These are phyloP conservation scores for Drosophila hydei DNA, from an alignment of 1,140 invertebrate species.

Conservation along the genomic window DNA sequence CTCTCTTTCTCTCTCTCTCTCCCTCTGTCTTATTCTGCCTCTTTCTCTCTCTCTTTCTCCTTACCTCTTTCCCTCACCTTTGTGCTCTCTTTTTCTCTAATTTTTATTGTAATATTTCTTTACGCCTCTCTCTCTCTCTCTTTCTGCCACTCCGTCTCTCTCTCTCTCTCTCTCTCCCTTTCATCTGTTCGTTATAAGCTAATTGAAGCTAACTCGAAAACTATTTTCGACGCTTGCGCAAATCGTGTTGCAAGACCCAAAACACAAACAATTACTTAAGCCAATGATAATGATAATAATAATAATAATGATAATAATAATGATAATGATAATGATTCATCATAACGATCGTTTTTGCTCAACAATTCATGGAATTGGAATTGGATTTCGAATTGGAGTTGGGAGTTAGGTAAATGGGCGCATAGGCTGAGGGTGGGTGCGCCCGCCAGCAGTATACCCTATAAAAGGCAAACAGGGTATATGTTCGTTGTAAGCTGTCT, in stretches of 20 bases:
- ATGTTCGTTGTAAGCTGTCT: not conserved
- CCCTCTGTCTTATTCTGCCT: no score
- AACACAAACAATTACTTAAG: conserved; percentile 13
- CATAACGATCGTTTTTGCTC: conserved; percentile 23
- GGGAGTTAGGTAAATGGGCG: no score
- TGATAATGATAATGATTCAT: not conserved
- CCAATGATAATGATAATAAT: conserved; percentile 22
- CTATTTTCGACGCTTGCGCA: conserved; percentile 43
- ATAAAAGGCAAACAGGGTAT: not conserved
- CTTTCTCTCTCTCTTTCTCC: no score
- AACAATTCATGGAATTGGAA: conserved; percentile 38
- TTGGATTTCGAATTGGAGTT: no score
- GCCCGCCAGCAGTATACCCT: conserved; percentile 7
- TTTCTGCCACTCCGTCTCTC: no score
- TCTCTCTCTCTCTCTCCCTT: no score
- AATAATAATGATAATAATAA: conserved; percentile 18
- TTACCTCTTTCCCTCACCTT: no score
- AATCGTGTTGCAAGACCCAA: conserved; percentile 54
- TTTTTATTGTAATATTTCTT: no score
- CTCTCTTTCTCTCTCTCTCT: no score
- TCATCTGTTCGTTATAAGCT: not conserved
- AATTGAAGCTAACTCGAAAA: conserved; percentile 10
- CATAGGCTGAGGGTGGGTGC: not conserved
- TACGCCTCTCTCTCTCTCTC: no score
- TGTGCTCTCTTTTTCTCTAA: no score